Evolutionary conservation across 2,797 vertebrate species (phyloP), one percentile per base, ranked within the genome.

Genomic region (Perodicticus potto): DNA sequence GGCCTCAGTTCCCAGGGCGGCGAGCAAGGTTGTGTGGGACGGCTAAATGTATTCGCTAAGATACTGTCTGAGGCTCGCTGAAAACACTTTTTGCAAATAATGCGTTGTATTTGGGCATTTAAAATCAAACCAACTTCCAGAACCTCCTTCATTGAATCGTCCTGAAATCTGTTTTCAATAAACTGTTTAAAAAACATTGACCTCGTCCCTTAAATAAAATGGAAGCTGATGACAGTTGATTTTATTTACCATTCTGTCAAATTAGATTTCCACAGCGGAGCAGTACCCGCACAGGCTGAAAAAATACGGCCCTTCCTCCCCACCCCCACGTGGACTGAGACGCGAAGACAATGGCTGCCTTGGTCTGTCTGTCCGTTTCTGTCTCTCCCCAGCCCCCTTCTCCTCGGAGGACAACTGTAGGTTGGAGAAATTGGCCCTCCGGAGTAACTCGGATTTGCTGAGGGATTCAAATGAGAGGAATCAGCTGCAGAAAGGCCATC

Each of bases 191-290:
- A 95, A 97, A 92, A 81, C 96, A 98, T 98, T 99, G 99, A 99
- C 98, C 98, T 95, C 92, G 98, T 98, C 98, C 98, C 97, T 98
- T 98, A 98, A 98, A 98, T 99, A 98, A 99, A 99, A 99, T 98
- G 94, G 96, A 98, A 99, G 98, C 98, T 99, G 99, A 99, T 99
- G 98, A 98, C 98, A 98, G 98, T 98, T 99, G 98, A 99, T 99
- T 99, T 98, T 99, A 99, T 99, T 99, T 99, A 99, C 99, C 98
- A 98, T 97, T 95, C 94, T 95, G 93, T 94, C 95, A 96, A 95
- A 97, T 97, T 96, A 96, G 94, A 97, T 96, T 96, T 96, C 84
- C 97, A 83, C 22, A 22, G 95, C 76, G 81, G 86, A 86, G 88
- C 25, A 65, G 92, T 73, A 95, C 93, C 95, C 76, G 32, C 86